Evolutionary conservation across 2,113 vertebrate genomes (phyloP), one percentile per base, ranked within the genome.

Genomic region (Chinchilla lanigera): DNA sequence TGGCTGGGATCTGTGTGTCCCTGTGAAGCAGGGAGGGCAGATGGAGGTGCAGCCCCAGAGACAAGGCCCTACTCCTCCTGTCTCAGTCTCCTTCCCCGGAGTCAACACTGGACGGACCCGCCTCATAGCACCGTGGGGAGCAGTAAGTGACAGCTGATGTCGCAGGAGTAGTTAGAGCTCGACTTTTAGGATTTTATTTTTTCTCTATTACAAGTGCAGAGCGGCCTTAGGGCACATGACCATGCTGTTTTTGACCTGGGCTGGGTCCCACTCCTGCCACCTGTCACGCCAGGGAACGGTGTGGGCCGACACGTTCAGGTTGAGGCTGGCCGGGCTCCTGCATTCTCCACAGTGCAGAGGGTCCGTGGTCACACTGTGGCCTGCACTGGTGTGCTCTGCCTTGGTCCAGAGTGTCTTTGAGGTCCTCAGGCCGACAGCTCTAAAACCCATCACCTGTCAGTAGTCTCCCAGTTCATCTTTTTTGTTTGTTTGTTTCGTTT

Each of bases 281-380:
- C 73, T 86, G 38, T 61, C 35, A 30, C 1, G 7, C 10, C 0
- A 33, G 38, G 83, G 8, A 47, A 38, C 67, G 3, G 16, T 16
- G 52, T n/a, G 28, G 54, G 47, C 28, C 47, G 63, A 54, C 8
- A 67, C 12, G 33, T 10, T 71, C 16, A 41, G 35, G 17, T 82
- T 5, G 9, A 17, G 33, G 60, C 17, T 20, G 8, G 10, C 82
- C 28, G 1, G 58, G 13, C 26, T 24, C 30, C 50, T 50, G 3
- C 0, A 3, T 35, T 24, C 3, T 7, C 65, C 0, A 0, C 56
- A 35, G 67, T 1, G 10, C 77, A 52, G 58, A 75, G 44, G 47
- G 61, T 17, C 58, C 28, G 4, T 11, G 12, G 0, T 50, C 69
- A 28, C 52, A 6, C 50, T 12, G 33, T 28, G 44, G 44, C 56